Evolutionary conservation across 2,113 vertebrate species (phyloP).

Genomic region (Crotalus tigris): DNA sequence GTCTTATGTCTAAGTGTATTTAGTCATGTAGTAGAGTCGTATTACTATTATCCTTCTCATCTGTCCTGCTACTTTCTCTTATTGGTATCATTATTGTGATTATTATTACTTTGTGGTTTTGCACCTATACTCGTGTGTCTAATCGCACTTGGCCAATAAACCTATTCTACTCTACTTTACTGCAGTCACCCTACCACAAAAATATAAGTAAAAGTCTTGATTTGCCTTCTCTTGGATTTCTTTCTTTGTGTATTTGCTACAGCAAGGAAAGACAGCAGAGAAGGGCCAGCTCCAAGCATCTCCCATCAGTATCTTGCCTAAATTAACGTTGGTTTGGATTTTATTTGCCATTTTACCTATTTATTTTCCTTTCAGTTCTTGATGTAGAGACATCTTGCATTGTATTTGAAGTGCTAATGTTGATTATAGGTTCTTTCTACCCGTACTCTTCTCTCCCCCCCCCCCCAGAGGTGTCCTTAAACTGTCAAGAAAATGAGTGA

Average conservation of each 20-base stretch:
- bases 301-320: background rate
- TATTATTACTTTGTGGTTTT: no score
- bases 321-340: constrained; percentile 7
- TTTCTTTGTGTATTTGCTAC: background rate
- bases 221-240: background rate
- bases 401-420: constrained; percentile 59
- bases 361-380: constrained; percentile 47
- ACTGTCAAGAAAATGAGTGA: constrained; percentile 67
- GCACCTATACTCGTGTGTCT: no score
- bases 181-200: background rate
- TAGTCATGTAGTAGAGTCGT: background rate
- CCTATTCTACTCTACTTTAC: background rate
- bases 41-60: background rate
- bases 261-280: background rate
- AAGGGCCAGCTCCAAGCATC: background rate
- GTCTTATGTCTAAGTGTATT: background rate
- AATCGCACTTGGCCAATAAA: no score
- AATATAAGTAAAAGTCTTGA: background rate
- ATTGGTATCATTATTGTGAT: background rate
- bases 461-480: constrained; percentile 69
- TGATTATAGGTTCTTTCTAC: constrained; percentile 61
- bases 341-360: constrained; percentile 40
- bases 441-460: background rate
- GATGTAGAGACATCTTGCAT: constrained; percentile 53
- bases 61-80: background rate